A percentile compares a stretch with the other conserved stretches of the same genome.
Conservation (phyloP, 2,797 vertebrate species). For the Nyctibius grandis region DNA sequence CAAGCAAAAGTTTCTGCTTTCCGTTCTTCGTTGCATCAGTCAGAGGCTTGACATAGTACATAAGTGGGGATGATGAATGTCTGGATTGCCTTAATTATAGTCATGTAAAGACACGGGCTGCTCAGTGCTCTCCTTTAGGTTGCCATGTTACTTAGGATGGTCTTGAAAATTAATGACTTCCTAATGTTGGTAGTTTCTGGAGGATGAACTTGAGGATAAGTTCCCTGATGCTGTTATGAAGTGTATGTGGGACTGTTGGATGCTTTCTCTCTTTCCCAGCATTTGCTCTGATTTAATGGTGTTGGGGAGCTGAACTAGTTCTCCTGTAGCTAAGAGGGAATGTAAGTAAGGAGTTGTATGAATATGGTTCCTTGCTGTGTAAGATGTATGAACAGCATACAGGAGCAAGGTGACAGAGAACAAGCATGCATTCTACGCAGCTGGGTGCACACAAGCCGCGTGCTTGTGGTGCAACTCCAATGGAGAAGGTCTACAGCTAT, state of each 20-base stretch:
- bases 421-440: rapidly evolving
- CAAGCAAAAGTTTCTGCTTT: neutral
- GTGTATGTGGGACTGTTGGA: neutral
- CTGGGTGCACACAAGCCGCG: neutral
- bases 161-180: neutral
- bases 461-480: neutral
- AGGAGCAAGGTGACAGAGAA: neutral
- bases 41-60: neutral
- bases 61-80: neutral
- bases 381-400: neutral
- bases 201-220: neutral
- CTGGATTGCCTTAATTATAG: neutral
- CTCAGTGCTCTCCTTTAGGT: neutral
- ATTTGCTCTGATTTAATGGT: neutral
- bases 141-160: neutral
- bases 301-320: neutral
- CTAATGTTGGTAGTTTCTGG: neutral
- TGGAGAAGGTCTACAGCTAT: neutral
- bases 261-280: neutral
- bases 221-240: neutral
- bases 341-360: neutral
- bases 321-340: neutral
- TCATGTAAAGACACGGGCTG: neutral
- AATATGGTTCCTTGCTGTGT: neutral
- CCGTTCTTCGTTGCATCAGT: neutral